Percentiles rank a stretch among this genome's conserved stretches.
Evolutionary conservation across 2,797 vertebrate genomes (phyloP).

Genomic region (Pyrocephalus nanus): DNA sequence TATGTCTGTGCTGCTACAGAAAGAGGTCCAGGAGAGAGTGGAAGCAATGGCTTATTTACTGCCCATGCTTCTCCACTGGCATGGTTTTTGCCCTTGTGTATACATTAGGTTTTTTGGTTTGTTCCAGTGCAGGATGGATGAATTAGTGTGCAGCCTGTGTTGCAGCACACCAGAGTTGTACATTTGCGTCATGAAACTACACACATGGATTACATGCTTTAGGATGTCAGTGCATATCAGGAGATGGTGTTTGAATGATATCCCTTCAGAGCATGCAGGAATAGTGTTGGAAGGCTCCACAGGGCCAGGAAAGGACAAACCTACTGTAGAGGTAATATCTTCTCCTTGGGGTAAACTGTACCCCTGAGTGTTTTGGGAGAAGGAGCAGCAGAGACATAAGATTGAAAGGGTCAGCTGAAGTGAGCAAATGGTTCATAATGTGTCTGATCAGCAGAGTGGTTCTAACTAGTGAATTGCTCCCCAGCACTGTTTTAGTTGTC

Average conservation of each 20-base stretch:
- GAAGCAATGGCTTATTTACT: background rate
- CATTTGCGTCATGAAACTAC: accelerated
- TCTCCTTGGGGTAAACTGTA: background rate
- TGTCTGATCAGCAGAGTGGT: background rate
- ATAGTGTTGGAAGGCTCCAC: background rate
- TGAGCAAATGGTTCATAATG: background rate
- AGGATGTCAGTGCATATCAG: background rate
- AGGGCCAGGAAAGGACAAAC: background rate
- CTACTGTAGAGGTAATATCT: background rate
- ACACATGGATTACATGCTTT: accelerated
- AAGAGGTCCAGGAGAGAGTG: background rate
- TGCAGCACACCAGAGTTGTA: background rate
- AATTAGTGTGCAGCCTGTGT: background rate
- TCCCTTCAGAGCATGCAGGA: background rate
- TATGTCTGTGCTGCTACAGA: background rate
- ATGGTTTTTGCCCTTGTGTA: background rate
- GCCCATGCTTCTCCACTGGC: background rate
- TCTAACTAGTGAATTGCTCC: background rate
- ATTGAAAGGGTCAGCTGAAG: background rate
- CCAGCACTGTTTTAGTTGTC: background rate
- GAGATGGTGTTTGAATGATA: background rate
- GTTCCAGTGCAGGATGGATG: background rate
- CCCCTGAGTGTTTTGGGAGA: background rate
- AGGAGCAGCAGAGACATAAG: background rate
- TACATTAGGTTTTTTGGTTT: background rate